Evolutionary conservation across 1,140 invertebrate species (phyloP).

Genomic region (Drosophila setifemur): DNA sequence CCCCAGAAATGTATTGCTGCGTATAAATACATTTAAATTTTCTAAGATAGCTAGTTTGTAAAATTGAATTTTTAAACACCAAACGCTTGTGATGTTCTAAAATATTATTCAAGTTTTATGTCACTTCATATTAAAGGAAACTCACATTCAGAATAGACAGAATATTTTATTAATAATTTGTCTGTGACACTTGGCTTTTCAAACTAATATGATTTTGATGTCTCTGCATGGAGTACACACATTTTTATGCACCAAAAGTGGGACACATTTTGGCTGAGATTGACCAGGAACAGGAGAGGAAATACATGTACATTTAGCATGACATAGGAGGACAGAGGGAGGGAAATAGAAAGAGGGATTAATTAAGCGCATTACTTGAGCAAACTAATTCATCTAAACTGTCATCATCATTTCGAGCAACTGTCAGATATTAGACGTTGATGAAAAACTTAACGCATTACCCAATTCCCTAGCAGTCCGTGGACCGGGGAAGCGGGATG

Average conservation of each 20-base stretch:
- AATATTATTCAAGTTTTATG: slow-evolving; percentile 48
- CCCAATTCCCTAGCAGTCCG: slow-evolving; percentile 41
- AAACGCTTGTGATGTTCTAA: slow-evolving; percentile 15
- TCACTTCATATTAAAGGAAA: slow-evolving; percentile 41
- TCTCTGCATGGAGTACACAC: too few species aligned
- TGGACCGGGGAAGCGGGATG: neutral
- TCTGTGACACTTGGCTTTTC: slow-evolving; percentile 27
- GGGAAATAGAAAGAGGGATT: slow-evolving; percentile 43
- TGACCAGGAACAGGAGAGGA: slow-evolving; percentile 17
- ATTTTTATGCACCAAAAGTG: slow-evolving; percentile 39
- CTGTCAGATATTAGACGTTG: slow-evolving; percentile 75
- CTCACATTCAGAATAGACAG: slow-evolving; percentile 18
- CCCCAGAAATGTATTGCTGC: slow-evolving; percentile 33
- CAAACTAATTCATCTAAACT: slow-evolving; percentile 80
- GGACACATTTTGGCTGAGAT: slow-evolving; percentile 35
- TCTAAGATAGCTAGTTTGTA: slow-evolving; percentile 27
- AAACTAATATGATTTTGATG: slow-evolving; percentile 67
- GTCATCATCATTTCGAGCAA: slow-evolving; percentile 79
- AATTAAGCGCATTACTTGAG: slow-evolving; percentile 69
- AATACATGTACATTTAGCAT: neutral
- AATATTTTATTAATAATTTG: too few species aligned
- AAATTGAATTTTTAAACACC: too few species aligned
- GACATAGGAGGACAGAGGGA: too few species aligned
- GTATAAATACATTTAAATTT: too few species aligned
- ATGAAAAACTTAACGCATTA: slow-evolving; percentile 77